Conservation (phyloP, 2,113 vertebrate species). For the Eptatretus burgeri region DNA sequence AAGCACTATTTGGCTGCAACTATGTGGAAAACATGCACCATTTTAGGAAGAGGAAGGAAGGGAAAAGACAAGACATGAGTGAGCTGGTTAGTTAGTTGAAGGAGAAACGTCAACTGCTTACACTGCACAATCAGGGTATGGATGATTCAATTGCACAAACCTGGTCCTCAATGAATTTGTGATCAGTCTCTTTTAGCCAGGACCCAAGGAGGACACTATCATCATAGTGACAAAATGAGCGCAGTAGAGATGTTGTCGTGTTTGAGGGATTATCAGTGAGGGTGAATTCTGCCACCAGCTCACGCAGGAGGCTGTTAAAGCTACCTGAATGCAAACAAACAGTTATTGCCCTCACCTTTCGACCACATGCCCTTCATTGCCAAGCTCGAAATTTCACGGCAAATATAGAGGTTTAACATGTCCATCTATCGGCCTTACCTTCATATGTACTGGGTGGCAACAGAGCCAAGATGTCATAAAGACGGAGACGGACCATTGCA, state of each 20-base stretch:
- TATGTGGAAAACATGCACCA: slow-evolving; percentile 12
- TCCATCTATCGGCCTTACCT: slow-evolving; percentile 25
- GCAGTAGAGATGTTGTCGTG: slow-evolving; percentile 75
- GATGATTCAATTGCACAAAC: slow-evolving; percentile 15
- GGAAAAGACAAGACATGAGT: no score
- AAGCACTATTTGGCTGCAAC: slow-evolving; percentile 91
- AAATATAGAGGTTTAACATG: no score
- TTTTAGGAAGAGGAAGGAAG: no score
- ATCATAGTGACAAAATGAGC: slow-evolving; percentile 88
- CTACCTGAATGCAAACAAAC: slow-evolving; percentile 26
- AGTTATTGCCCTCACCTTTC: no score
- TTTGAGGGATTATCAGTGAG: slow-evolving; percentile 93
- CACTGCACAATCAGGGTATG: background rate
- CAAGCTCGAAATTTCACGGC: no score
- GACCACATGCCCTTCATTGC: no score
- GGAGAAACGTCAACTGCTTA: background rate
- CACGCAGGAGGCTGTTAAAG: slow-evolving; percentile 70
- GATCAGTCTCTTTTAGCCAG: slow-evolving; percentile 92
- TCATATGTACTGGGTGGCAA: slow-evolving; percentile 91
- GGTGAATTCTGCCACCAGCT: slow-evolving; percentile 87
- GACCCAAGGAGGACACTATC: slow-evolving; percentile 96
- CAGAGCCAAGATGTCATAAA: slow-evolving; percentile 87
- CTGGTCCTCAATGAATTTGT: slow-evolving; percentile 97
- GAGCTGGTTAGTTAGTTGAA: background rate
- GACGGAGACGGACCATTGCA: slow-evolving; percentile 79